phyloP scores from a whole-genome alignment of 2,113 vertebrate genomes.

The Hydrochoerus hydrochaeris region DNA sequence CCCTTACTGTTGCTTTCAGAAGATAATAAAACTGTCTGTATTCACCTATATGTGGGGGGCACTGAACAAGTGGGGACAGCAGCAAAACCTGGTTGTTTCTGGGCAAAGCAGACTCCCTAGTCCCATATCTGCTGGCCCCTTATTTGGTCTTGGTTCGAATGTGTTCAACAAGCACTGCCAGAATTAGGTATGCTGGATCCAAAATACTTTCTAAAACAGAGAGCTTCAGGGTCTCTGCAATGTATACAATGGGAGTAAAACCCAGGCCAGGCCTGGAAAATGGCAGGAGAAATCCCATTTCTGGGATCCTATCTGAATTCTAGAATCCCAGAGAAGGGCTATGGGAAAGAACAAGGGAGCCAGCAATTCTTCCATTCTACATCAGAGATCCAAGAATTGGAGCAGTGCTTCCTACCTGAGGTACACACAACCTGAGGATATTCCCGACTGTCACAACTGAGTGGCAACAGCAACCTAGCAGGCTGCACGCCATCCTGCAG shows the following conservation, averaged over 20 bases:
- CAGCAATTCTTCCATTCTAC: background rate
- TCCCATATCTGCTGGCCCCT: background rate
- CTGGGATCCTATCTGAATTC: background rate
- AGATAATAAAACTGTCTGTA: background rate
- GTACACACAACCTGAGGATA: accelerated
- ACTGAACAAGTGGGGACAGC: accelerated
- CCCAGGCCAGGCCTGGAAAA: background rate
- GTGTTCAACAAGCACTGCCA: background rate
- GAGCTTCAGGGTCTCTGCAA: background rate
- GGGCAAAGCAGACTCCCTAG: background rate
- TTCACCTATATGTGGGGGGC: accelerated
- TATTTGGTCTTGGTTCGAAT: background rate
- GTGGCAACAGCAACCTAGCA: background rate
- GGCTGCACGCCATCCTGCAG: background rate
- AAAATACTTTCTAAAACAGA: background rate
- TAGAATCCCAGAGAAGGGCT: background rate
- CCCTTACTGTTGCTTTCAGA: background rate
- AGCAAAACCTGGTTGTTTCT: background rate
- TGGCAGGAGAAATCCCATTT: background rate
- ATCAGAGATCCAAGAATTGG: background rate
- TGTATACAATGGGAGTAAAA: background rate
- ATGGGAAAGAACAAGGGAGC: background rate
- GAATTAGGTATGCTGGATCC: background rate
- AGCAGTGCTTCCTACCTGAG: accelerated
- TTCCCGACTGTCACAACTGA: background rate